These are phyloP conservation scores for Orussus abietinus DNA, from an alignment of 1,140 invertebrate genomes.

Conservation along the genomic window DNA sequence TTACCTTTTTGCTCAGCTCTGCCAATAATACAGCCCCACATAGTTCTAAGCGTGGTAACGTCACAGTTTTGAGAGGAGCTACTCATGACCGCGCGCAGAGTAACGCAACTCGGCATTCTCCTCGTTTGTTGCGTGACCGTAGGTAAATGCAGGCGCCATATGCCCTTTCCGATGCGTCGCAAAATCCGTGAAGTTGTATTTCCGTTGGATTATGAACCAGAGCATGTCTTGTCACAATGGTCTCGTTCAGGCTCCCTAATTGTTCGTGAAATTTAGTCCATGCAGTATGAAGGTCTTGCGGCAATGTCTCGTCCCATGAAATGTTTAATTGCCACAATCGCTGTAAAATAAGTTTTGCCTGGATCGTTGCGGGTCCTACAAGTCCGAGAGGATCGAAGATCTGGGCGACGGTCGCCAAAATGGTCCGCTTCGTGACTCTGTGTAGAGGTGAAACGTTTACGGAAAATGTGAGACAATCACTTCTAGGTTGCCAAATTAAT, in stretches of 20 bases:
- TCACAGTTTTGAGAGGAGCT: slow-evolving; percentile 43
- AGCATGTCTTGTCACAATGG: background rate
- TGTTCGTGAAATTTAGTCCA: slow-evolving; percentile 1
- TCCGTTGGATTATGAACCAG: background rate
- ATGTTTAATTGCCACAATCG: slow-evolving; percentile 32
- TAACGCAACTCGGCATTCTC: background rate
- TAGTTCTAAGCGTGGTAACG: slow-evolving; percentile 53
- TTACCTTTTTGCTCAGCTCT: slow-evolving; percentile 29
- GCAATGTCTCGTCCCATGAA: slow-evolving; percentile 38
- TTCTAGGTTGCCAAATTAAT: too few species aligned
- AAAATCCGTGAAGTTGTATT: slow-evolving; percentile 18
- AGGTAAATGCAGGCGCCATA: slow-evolving; percentile 7
- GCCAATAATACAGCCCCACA: slow-evolving; percentile 44
- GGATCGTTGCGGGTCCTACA: slow-evolving; percentile 19
- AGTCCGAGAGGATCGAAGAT: slow-evolving; percentile 23
- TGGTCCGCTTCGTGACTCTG: slow-evolving; percentile 13
- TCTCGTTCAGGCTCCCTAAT: slow-evolving; percentile 1
- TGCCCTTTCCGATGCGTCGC: slow-evolving; percentile 18
- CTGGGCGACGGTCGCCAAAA: slow-evolving; percentile 18
- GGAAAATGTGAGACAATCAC: too few species aligned
- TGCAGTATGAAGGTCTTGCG: slow-evolving; percentile 13
- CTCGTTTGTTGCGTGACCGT: background rate
- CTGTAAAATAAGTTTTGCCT: slow-evolving; percentile 36
- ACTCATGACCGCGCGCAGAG: slow-evolving; percentile 28
- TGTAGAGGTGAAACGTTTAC: too few species aligned